Evolutionary conservation across 2,113 vertebrate genomes (phyloP).

Genomic region (Tiliqua scincoides): DNA sequence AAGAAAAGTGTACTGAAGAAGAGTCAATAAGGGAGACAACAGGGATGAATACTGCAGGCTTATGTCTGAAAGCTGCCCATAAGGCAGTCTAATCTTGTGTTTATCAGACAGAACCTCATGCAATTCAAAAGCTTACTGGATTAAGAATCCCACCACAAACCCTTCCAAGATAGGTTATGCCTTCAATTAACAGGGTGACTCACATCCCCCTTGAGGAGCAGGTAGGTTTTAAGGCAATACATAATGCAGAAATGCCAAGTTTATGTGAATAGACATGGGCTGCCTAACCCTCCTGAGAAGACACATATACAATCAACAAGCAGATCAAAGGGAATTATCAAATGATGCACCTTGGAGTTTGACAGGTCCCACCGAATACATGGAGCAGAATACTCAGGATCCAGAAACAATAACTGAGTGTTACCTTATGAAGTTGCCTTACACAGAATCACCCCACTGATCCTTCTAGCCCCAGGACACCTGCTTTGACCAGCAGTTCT

Average conservation of each 20-base stretch:
- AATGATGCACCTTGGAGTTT: not conserved
- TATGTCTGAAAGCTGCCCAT: conserved; percentile 52
- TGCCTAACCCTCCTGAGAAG: not conserved
- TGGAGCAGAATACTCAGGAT: not conserved
- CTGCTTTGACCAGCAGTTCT: too few species aligned
- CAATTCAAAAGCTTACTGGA: conserved; percentile 63
- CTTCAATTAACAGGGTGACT: not conserved
- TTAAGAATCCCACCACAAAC: conserved; percentile 22
- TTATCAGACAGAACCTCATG: conserved; percentile 44
- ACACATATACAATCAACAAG: not conserved
- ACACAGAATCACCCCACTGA: not conserved
- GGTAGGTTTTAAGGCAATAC: not conserved
- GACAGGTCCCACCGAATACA: not conserved
- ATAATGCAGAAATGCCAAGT: not conserved
- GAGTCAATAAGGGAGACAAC: conserved; percentile 60
- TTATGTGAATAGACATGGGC: not conserved
- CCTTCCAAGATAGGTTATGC: not conserved
- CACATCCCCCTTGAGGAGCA: not conserved
- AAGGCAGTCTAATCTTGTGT: conserved; percentile 43
- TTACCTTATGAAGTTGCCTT: not conserved
- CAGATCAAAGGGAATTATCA: rapidly evolving
- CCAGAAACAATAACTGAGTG: not conserved
- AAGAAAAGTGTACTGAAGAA: conserved; percentile 49
- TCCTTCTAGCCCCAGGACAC: not conserved
- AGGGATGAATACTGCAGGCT: conserved; percentile 58